Base-by-base conservation (phyloP, 2,888 invertebrate species). In the Scaptomyza cyrtandrae region DNA sequence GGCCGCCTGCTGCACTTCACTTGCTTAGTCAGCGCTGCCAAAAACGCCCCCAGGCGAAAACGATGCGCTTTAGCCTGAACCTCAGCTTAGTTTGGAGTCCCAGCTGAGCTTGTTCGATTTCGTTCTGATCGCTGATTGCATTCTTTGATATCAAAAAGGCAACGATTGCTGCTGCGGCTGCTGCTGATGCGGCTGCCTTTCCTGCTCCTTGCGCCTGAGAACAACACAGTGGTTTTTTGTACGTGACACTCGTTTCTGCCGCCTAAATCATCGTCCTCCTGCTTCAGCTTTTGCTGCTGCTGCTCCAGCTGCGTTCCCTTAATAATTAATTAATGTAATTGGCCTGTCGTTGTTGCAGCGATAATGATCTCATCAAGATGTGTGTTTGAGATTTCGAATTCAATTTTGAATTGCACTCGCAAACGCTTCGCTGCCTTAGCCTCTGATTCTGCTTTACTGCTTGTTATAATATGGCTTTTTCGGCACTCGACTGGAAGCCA, bases 251-350 rank as follows among this genome's bases (percentile, higher is more conserved):
- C 86, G 69, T 79, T 82, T 16, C 37, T 24, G 35, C 49, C 10
- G 44, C 43, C 63, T 37, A 31, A 44, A 48, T 24, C 44, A 55
- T 33, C 19, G 35, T n/a, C 4, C 45, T 16, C 13, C 19, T 19
- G 19, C 50, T 6, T 29, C 49, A 37, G 14, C 14, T 7, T 39
- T 39, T 1, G 19, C 53, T 19, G 19, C 35, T 27, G 9, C 64
- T 45, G 49, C 64, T 71, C 55, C 79, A 62, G 64, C 78, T 72
- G 69, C 75, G 74, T 75, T 87, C 88, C 86, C 90, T 90, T 91
- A 91, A 91, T 91, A 91, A 91, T 91, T 91, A 91, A 91, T 91
- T 91, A 91, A 90, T 91, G 91, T 91, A 91, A 91, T 91, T 91
- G 91, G 90, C 88, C 89, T 91, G 91, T 91, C 91, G 90, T 91